Evolutionary conservation across 2,888 invertebrate species (phyloP).

Genomic region (Drosophila monieri): DNA sequence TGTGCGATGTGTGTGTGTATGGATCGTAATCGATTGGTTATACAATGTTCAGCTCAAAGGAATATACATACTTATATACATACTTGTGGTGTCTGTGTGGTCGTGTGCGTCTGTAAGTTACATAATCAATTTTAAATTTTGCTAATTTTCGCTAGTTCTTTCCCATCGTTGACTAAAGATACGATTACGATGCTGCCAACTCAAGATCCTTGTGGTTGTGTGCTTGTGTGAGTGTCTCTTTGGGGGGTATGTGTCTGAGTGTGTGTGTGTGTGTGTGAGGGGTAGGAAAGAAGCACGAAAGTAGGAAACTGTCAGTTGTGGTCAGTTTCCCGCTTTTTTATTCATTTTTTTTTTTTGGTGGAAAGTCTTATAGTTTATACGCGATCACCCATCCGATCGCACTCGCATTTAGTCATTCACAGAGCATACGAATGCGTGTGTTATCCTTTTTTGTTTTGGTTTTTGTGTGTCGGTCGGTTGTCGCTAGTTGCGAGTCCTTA

Average conservation of each 20-base stretch:
- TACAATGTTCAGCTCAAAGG: conserved; percentile 56
- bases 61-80: conserved; percentile 72
- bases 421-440: conserved; percentile 23
- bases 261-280: conserved; percentile 18
- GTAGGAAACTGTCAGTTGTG: conserved; percentile 31
- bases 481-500: conserved; percentile 35
- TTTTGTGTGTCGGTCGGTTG: conserved; percentile 5
- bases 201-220: conserved; percentile 43
- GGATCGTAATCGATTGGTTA: conserved; percentile 56
- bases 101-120: conserved; percentile 28
- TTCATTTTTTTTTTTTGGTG: conserved; percentile 29
- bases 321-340: conserved; percentile 28
- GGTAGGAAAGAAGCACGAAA: conserved; percentile 66
- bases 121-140: conserved; percentile 77
- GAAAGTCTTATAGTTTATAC: conserved; percentile 71
- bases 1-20: conserved; percentile 22
- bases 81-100: conserved; percentile 41
- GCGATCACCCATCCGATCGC: conserved; percentile 37
- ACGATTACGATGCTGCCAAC: conserved; percentile 67
- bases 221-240: conserved; percentile 21
- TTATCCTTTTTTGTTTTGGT: not conserved
- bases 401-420: conserved; percentile 13
- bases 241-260: conserved; percentile 17
- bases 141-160: conserved; percentile 81
- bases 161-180: conserved; percentile 53